Percentiles rank a stretch among this genome's conserved stretches.
Conservation (phyloP, 2,113 vertebrate genomes). For the Arvicanthis niloticus region DNA sequence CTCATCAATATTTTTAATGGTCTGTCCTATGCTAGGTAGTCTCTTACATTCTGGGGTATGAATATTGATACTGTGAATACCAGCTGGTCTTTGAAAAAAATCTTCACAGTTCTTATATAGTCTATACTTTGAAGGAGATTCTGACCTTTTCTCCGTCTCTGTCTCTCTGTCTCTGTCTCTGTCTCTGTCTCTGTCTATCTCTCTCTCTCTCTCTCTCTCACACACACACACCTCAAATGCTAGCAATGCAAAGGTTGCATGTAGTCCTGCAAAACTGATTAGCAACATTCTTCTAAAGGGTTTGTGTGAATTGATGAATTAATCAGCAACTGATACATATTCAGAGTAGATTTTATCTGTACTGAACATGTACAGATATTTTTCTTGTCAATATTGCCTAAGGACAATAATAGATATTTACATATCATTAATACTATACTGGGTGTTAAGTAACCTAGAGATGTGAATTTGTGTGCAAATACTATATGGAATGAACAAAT, state of each 20-base stretch:
- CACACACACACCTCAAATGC: not conserved
- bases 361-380: not conserved
- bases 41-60: not conserved
- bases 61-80: not conserved
- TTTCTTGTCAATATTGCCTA: not conserved
- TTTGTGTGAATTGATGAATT: not conserved
- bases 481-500: too few species aligned
- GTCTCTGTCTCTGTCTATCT: not conserved
- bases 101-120: too few species aligned
- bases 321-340: not conserved
- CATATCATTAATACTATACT: not conserved
- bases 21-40: not conserved
- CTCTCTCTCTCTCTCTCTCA: not conserved
- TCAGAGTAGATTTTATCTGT: not conserved
- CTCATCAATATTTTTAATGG: not conserved
- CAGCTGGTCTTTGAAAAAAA: too few species aligned
- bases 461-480: not conserved
- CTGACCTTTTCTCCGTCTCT: not conserved
- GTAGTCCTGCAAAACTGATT: too few species aligned
- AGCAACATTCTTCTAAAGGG: not conserved
- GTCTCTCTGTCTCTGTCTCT: not conserved
- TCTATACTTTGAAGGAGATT: not conserved
- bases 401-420: not conserved
- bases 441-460: not conserved
- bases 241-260: not conserved